Evolutionary conservation across 2,113 vertebrate species (phyloP).

Genomic region (Ascaphus truei): DNA sequence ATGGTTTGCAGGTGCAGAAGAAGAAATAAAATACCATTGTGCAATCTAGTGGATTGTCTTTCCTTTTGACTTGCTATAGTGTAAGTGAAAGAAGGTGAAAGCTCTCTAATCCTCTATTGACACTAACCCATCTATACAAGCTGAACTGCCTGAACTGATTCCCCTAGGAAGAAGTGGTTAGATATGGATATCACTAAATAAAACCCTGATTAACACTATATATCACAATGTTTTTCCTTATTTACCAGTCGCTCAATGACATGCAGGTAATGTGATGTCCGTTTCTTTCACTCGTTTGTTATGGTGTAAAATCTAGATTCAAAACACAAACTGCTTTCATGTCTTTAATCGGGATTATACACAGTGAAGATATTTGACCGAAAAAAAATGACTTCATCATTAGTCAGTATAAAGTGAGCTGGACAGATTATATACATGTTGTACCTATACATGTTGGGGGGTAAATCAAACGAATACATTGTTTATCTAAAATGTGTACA

Average conservation of each 20-base stretch:
- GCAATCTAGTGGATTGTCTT: constrained; percentile 20
- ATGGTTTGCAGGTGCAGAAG: constrained; percentile 31
- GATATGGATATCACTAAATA: not conserved
- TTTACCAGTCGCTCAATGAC: not conserved
- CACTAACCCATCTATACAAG: constrained; percentile 60
- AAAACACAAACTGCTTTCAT: not conserved
- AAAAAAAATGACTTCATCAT: no score
- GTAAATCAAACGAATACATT: no score
- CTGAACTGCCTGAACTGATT: constrained; percentile 18
- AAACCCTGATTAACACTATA: not conserved
- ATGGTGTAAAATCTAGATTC: no score
- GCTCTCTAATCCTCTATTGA: constrained; percentile 39
- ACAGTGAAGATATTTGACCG: not conserved
- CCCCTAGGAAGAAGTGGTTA: constrained; percentile 17
- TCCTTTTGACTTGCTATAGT: constrained; percentile 29
- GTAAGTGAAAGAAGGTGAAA: constrained; percentile 30
- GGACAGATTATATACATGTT: no score
- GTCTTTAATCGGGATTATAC: not conserved
- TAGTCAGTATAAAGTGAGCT: no score
- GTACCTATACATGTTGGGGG: no score
- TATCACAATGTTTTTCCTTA: no score
- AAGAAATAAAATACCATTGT: constrained; percentile 31
- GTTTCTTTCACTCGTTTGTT: not conserved
- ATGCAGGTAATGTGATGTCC: not conserved
- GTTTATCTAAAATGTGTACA: no score